Percentiles rank a stretch among this genome's conserved stretches.
phyloP scores from a whole-genome alignment of 2,888 invertebrate species.

The Petrolisthes cinctipes region DNA sequence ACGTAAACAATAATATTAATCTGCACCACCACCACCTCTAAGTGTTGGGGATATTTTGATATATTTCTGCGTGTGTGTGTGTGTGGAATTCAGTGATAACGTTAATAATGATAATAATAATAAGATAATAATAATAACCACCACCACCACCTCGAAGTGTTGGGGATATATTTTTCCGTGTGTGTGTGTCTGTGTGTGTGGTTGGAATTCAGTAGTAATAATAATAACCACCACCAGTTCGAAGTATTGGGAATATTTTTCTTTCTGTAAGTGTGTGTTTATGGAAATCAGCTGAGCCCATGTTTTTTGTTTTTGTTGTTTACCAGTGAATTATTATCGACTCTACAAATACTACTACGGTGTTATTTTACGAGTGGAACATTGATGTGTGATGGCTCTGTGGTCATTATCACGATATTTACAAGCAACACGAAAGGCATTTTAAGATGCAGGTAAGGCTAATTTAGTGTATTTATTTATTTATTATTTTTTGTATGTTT shows the following conservation, averaged over 20 bases:
- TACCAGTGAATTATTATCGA: background rate
- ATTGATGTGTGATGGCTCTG: background rate
- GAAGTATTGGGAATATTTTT: background rate
- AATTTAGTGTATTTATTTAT: background rate
- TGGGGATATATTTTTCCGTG: too few species aligned
- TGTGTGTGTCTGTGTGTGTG: slow-evolving; percentile 20
- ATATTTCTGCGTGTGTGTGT: background rate
- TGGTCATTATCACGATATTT: background rate
- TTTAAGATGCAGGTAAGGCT: background rate
- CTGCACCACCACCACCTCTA: too few species aligned
- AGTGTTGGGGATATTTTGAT: too few species aligned
- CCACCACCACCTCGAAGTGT: too few species aligned
- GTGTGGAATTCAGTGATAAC: background rate
- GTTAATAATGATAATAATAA: too few species aligned
- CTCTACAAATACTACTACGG: too few species aligned
- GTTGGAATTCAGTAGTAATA: background rate
- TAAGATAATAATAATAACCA: too few species aligned
- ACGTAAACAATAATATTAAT: too few species aligned
- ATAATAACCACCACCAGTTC: too few species aligned
- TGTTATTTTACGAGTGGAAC: too few species aligned
- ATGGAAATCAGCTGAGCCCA: background rate
- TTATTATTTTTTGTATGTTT: background rate
- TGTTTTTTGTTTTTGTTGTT: background rate
- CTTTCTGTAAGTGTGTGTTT: too few species aligned
- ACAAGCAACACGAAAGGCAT: background rate